Percentiles rank a stretch among this genome's conserved stretches.
Conservation (phyloP, 2,113 vertebrate species). For the Polyodon spathula region DNA sequence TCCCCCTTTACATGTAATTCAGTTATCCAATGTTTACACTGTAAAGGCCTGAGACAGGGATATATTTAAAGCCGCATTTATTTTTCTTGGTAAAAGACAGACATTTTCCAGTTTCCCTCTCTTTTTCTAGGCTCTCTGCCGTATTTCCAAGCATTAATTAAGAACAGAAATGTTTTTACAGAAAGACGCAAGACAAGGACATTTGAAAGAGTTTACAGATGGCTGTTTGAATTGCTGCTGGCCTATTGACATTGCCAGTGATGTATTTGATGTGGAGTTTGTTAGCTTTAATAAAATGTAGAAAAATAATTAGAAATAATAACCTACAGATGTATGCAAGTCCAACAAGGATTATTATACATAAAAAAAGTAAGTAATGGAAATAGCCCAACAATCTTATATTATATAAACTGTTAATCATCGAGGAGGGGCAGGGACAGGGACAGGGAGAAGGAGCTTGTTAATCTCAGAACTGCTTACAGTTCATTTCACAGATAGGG, state of each 20-base stretch:
- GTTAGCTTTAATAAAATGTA: slow-evolving; percentile 72
- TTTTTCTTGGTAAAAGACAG: background rate
- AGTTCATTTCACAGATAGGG: background rate
- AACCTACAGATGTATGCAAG: slow-evolving; percentile 65
- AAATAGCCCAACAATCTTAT: slow-evolving; percentile 37
- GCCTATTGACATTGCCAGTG: slow-evolving; percentile 73
- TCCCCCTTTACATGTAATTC: slow-evolving; percentile 27
- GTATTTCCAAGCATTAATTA: slow-evolving; percentile 64
- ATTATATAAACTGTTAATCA: slow-evolving; percentile 35
- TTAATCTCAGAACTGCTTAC: slow-evolving; percentile 33
- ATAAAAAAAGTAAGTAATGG: slow-evolving; percentile 35
- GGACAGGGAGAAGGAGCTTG: slow-evolving; percentile 20
- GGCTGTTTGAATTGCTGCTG: slow-evolving; percentile 65
- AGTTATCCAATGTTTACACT: slow-evolving; percentile 39
- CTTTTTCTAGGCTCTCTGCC: slow-evolving; percentile 37
- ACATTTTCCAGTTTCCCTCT: slow-evolving; percentile 21
- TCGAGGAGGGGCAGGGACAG: slow-evolving; percentile 36
- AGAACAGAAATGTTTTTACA: slow-evolving; percentile 62
- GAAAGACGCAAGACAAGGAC: slow-evolving; percentile 60
- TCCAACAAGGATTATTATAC: slow-evolving; percentile 52
- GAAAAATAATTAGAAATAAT: slow-evolving; percentile 74
- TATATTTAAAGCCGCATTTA: slow-evolving; percentile 26
- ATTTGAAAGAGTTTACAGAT: slow-evolving; percentile 92
- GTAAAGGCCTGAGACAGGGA: slow-evolving; percentile 49
- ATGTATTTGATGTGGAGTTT: slow-evolving; percentile 88